These are phyloP conservation scores for Chrysogorgia sp. DNA, from an alignment of 92 coral and sea anemone species.

Conservation along the genomic window DNA sequence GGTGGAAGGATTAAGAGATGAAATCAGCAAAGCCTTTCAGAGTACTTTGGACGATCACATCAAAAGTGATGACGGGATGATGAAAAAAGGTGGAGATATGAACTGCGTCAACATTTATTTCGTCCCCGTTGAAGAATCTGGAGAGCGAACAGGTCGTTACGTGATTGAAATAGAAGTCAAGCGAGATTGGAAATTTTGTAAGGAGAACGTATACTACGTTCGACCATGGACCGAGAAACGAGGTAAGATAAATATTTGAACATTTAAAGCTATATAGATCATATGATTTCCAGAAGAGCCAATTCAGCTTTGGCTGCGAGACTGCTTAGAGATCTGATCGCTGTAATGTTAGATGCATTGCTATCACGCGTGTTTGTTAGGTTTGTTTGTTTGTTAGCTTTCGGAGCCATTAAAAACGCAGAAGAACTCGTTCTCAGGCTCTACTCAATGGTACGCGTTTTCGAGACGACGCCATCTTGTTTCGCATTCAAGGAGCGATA, in stretches of 20 bases:
- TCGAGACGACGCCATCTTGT: no score
- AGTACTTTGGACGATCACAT: slow-evolving; percentile 59
- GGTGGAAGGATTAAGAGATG: slow-evolving; percentile 56
- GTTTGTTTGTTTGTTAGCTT: no score
- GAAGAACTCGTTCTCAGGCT: no score
- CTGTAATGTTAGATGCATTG: no score
- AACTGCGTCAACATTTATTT: slow-evolving; percentile 42
- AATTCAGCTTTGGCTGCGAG: neutral
- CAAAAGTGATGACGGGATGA: slow-evolving; percentile 52
- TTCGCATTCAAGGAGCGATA: no score
- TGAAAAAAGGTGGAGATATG: slow-evolving; percentile 63
- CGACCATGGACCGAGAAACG: slow-evolving; percentile 58
- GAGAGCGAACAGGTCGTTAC: slow-evolving; percentile 24
- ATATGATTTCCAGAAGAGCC: neutral
- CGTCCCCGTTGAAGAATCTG: slow-evolving; percentile 48
- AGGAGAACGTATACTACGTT: slow-evolving; percentile 51
- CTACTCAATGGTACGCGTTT: no score
- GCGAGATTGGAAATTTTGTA: slow-evolving; percentile 64
- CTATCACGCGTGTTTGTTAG: no score
- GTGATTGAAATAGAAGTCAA: slow-evolving; percentile 64
- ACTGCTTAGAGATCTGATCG: neutral
- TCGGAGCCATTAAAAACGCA: no score
- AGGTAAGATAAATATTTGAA: neutral
- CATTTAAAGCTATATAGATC: no score
- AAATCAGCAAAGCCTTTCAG: slow-evolving; percentile 60